Percentiles rank a stretch among this genome's conserved stretches.
Conservation (phyloP, 2,113 vertebrate genomes). For the Sinocyclocheilus anophthalmus region DNA sequence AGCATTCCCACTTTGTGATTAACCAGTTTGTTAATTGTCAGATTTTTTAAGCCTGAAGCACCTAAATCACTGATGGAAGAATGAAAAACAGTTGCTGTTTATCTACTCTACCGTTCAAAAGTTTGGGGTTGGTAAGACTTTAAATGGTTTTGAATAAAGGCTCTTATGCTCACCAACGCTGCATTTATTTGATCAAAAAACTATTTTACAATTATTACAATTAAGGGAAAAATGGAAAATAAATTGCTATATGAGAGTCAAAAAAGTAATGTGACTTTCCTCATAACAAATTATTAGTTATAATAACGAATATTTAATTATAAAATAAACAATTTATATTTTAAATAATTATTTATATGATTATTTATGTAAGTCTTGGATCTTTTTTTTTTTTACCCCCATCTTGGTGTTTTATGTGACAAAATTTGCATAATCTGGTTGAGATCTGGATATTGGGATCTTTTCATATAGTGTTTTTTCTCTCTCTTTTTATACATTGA, state of each 20-base stretch:
- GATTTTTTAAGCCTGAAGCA: not conserved
- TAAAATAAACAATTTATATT: too few species aligned
- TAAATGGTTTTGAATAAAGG: not conserved
- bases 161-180: too few species aligned
- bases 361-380: too few species aligned
- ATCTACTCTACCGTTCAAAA: not conserved
- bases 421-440: not conserved
- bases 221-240: too few species aligned
- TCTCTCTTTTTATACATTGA: not conserved
- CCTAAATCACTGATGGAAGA: not conserved
- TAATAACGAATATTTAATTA: too few species aligned
- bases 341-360: too few species aligned
- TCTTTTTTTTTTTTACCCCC: too few species aligned
- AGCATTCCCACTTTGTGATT: constrained; percentile 33
- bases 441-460: not conserved
- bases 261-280: not conserved
- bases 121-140: not conserved
- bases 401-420: too few species aligned
- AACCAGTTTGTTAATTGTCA: constrained; percentile 43
- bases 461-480: not conserved
- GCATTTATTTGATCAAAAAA: not conserved
- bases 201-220: too few species aligned
- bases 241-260: not conserved
- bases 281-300: not conserved
- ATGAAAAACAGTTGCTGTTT: not conserved